Base-by-base conservation (phyloP, 2,888 invertebrate genomes). In the Leucophenga maculata region DNA sequence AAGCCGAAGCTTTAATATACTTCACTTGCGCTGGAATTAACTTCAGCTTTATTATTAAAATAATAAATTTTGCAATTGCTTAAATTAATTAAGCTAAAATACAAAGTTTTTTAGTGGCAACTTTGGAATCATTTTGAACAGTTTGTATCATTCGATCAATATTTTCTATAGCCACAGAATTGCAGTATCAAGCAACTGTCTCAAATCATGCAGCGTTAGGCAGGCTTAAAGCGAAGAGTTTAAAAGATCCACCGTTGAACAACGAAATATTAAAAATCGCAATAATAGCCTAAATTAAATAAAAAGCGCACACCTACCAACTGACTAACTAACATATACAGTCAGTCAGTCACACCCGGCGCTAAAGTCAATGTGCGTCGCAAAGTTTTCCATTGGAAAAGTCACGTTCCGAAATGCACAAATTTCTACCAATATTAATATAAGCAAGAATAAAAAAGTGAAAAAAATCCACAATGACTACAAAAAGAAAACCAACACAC, bases 391-490 rank as follows among this genome's bases (percentile, higher is more conserved):
- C 64, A 69, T 26, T 65, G 69, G 65, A 67, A 83, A 80, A 82
- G 84, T 80, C 80, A 80, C 80, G 82, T 80, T 80, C 82, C 74
- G 77, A 76, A 72, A 82, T 75, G 73, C 78, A 65, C 13, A 60
- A 82, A 83, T 80, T 80, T 39, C 11, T 39, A 11, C 6, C 9
- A 39, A 6, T 39, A 39, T 39, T 39, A 39, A 39, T 39, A 39
- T 11, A 39, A 39, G 50, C n/a, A 50, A 18, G n/a, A 16, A 50
- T 1, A 50, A 50, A 18, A 18, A n/a, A 50, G 16, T 8, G 13
- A 26, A 11, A 55, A 59, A 59, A 59, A 59, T 9, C 2, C 16
- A 32, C n/a, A 39, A 57, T 26, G 59, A 16, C n/a, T 4, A 13
- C 13, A 44, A 62, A 62, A 46, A 62, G 20, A 62, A 62, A 62